Evolutionary conservation across 2,797 vertebrate genomes (phyloP), one percentile per base, ranked within the genome.

Genomic region (Morelia viridis): DNA sequence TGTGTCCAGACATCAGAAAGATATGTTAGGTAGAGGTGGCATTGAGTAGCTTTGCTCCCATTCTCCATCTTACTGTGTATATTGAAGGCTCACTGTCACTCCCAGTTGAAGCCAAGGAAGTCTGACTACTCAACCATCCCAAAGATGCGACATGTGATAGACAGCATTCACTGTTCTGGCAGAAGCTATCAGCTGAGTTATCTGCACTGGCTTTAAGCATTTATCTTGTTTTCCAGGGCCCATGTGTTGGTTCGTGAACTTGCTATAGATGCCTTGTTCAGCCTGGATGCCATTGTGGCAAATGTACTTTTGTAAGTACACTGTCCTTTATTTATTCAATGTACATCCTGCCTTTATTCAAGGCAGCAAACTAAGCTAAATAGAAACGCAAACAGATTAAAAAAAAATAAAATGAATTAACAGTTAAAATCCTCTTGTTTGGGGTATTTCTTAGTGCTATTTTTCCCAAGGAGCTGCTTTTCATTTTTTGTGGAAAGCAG

Each of bases 261-360:
- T 94, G 98, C 98, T 68, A 96, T 98, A 0, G 98, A 99, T 85
- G 98, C 98, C 0, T 97, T 99, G 91, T 99, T 99, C 93, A 98
- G 99, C 0, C 97, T 98, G 91, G 97, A 98, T 93, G 98, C 99
- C 95, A 98, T 99, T 0, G 97, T 99, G 2, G 98, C 99, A 8
- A 99, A 99, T 26, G 97, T 98, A 89, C 95, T 99, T 50, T 99
- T 99, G 99, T 99, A 95, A 99, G 99, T 98, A 96, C 19, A 3
- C 2, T 5, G 41, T 24, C 31, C 4, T 15, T 28, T 83, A 13
- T 46, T 61, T 22, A 19, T 60, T 76, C 11, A 10, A 41, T 2
- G 35, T 24, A 41, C 35, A 41, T 4, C 35, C 19, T 76, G 17
- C 71, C 71, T 76, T 41, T 76, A 41, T 76, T 76, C 35, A 10